Percentiles rank a stretch among this genome's conserved stretches.
Evolutionary conservation across 1,140 invertebrate genomes (phyloP).

Genomic region (Orchesella cincta): DNA sequence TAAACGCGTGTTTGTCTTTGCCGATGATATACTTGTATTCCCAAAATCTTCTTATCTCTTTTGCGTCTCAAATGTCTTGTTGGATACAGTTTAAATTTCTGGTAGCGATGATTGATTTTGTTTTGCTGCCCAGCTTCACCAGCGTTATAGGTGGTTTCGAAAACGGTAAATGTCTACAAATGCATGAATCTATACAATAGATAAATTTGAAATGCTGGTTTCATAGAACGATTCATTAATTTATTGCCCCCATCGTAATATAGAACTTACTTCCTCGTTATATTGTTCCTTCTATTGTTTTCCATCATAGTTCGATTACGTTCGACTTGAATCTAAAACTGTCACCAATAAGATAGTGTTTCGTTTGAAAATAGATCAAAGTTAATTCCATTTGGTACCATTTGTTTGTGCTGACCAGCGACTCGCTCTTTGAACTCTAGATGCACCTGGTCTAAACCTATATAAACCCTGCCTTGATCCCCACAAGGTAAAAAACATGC

Average conservation of each 20-base stretch:
- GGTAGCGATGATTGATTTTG: constrained; percentile 64
- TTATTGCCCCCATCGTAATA: constrained; percentile 21
- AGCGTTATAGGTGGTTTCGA: constrained; percentile 70
- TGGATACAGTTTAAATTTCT: constrained; percentile 59
- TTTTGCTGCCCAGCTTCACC: constrained; percentile 68
- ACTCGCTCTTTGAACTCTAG: constrained; percentile 63
- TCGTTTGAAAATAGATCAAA: constrained; percentile 72
- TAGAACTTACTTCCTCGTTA: constrained; percentile 58
- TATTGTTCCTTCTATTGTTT: constrained; percentile 66
- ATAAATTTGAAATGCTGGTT: background rate
- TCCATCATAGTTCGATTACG: constrained; percentile 71
- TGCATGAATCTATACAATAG: constrained; percentile 63
- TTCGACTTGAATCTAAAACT: constrained; percentile 73
- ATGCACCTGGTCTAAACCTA: constrained; percentile 65
- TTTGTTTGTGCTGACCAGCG: constrained; percentile 64
- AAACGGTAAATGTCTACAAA: constrained; percentile 70
- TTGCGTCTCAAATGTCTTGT: background rate
- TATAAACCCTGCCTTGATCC: constrained; percentile 60
- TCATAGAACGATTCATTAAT: too few relatives aligned
- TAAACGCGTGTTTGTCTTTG: constrained; percentile 72
- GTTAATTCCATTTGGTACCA: constrained; percentile 71
- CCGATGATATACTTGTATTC: constrained; percentile 71
- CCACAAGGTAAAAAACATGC: constrained; percentile 78
- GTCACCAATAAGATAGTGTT: constrained; percentile 77
- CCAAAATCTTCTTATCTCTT: constrained; percentile 59